Evolutionary conservation across 2,888 invertebrate species (phyloP).

Genomic region (Amblyteles armatorius): DNA sequence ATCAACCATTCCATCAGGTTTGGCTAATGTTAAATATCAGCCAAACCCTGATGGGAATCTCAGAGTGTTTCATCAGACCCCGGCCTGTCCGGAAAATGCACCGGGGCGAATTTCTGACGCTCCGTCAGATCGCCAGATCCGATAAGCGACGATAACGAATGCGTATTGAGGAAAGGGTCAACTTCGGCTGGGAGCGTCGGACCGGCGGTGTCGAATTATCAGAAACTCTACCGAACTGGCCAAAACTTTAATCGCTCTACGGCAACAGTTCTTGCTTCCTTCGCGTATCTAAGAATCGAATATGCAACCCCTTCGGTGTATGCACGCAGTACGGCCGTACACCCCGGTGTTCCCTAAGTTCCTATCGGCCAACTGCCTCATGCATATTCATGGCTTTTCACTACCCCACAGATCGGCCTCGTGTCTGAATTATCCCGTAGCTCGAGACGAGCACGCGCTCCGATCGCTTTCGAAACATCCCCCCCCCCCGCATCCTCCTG

Average conservation of each 20-base stretch:
- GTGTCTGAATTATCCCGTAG: constrained; percentile 45
- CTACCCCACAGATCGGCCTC: constrained; percentile 32
- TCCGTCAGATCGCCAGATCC: too few relatives aligned
- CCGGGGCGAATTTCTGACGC: too few relatives aligned
- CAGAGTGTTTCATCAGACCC: too few relatives aligned
- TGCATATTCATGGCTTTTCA: constrained; percentile 53
- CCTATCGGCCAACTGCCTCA: constrained; percentile 43
- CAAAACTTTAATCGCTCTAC: constrained; percentile 32
- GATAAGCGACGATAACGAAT: constrained; percentile 5
- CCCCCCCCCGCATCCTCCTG: not conserved
- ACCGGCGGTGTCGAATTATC: constrained; percentile 9
- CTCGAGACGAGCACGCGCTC: constrained; percentile 14
- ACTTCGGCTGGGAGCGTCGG: not conserved
- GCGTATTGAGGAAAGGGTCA: not conserved
- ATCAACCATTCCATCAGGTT: too few relatives aligned
- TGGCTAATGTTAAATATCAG: too few relatives aligned
- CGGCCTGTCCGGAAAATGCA: too few relatives aligned
- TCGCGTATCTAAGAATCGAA: constrained; percentile 38
- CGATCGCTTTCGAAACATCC: constrained; percentile 34
- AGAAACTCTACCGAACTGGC: constrained; percentile 25
- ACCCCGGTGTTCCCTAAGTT: constrained; percentile 28
- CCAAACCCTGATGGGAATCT: too few relatives aligned
- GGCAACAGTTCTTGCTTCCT: constrained; percentile 14
- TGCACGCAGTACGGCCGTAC: not conserved
- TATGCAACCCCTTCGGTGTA: constrained; percentile 22